phyloP scores from a whole-genome alignment of 2,113 vertebrate species.

The Picathartes gymnocephalus region DNA sequence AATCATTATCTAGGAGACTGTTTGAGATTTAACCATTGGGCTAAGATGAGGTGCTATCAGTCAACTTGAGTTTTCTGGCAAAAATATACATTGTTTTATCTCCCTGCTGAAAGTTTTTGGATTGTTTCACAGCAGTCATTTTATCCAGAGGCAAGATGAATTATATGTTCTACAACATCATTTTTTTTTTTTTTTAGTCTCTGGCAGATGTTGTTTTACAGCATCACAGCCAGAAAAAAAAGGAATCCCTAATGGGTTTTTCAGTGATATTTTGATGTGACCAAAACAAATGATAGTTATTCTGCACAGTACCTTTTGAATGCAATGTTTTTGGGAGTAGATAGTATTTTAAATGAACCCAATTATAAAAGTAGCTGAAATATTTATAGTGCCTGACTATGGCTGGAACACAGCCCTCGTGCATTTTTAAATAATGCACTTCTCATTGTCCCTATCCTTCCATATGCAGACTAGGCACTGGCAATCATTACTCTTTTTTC shows the following conservation, averaged over 20 bases:
- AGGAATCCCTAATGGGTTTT: neutral
- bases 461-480: neutral
- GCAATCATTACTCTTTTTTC: neutral
- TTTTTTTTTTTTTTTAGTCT: neutral
- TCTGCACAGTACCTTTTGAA: neutral
- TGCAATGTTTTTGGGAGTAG: neutral
- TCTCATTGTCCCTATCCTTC: neutral
- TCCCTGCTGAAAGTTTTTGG: neutral
- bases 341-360: slow-evolving; percentile 23
- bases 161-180: neutral
- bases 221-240: neutral
- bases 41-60: neutral
- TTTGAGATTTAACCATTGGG: neutral
- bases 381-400: neutral
- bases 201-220: neutral
- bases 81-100: neutral
- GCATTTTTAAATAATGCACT: neutral
- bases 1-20: neutral
- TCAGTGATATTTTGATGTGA: slow-evolving; percentile 20
- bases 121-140: slow-evolving; percentile 11
- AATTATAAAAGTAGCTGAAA: slow-evolving; percentile 21
- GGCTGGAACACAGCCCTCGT: neutral
- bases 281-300: slow-evolving; percentile 14
- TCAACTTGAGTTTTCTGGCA: neutral
- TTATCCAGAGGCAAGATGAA: neutral